Evolutionary conservation across 1,140 invertebrate genomes (phyloP).

Genomic region (Tribolium castaneum): DNA sequence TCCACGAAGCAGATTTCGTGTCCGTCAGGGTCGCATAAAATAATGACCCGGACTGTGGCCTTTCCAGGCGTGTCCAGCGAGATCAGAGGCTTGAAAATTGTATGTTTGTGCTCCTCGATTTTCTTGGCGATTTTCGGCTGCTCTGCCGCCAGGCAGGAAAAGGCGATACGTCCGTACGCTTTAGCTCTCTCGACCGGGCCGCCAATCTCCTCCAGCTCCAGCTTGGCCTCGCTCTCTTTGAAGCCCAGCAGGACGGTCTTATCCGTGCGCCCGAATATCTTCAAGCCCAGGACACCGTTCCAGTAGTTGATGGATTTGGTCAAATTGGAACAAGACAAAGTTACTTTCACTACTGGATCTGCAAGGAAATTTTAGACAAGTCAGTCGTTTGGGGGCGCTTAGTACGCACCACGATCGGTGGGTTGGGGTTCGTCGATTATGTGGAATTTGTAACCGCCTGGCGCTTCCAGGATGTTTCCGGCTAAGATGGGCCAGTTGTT

Average conservation of each 20-base stretch:
- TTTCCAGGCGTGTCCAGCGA: conserved; percentile 96
- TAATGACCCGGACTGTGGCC: conserved; percentile 94
- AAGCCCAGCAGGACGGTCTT: conserved; percentile 77
- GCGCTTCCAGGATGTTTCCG: conserved; percentile 75
- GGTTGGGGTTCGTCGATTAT: conserved; percentile 79
- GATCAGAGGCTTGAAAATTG: conserved; percentile 88
- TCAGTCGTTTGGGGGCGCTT: not conserved
- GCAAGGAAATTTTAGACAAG: conserved; percentile 38
- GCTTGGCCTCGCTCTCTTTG: conserved; percentile 77
- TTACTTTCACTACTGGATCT: conserved; percentile 89
- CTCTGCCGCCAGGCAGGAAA: conserved; percentile 83
- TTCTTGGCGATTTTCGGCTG: conserved; percentile 80
- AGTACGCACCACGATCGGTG: conserved; percentile 69
- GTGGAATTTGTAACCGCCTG: conserved; percentile 92
- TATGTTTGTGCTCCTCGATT: conserved; percentile 78
- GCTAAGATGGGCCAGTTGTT: conserved; percentile 72
- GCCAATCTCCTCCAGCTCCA: conserved; percentile 79
- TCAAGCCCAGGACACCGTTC: conserved; percentile 81
- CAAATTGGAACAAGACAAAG: conserved; percentile 83
- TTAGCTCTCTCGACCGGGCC: conserved; percentile 83
- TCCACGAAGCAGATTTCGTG: conserved; percentile 99
- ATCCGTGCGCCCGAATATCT: conserved; percentile 72
- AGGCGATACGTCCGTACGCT: conserved; percentile 96
- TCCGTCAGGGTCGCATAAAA: conserved; percentile 94
- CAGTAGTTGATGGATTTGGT: conserved; percentile 83